These are phyloP conservation scores for Dendrocincla fuliginosa DNA, from an alignment of 2,797 vertebrate species.

Conservation along the genomic window DNA sequence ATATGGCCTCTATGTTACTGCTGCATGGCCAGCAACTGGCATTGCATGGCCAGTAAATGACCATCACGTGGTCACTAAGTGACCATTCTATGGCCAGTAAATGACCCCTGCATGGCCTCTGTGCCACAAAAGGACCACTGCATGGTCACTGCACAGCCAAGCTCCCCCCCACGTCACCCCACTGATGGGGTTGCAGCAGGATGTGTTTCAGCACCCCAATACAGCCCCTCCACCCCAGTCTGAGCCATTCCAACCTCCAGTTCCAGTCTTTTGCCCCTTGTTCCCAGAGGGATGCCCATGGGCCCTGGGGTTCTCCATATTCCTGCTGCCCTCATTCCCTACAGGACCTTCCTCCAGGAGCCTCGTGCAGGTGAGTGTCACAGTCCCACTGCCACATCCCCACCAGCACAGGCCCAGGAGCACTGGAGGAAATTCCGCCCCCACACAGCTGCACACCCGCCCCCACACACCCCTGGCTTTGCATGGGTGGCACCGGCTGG, in stretches of 20 bases:
- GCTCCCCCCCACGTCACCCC: no score
- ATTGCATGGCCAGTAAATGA: fast-evolving
- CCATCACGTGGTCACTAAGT: background rate
- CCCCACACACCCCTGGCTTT: fast-evolving
- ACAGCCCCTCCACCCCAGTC: background rate
- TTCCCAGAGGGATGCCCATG: background rate
- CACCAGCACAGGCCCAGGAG: background rate
- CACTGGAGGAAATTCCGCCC: fast-evolving
- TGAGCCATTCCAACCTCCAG: background rate
- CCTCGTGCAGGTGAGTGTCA: fast-evolving
- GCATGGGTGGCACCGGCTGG: background rate
- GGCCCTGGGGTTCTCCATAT: background rate
- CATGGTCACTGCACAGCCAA: background rate
- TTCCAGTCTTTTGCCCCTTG: fast-evolving
- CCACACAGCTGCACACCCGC: fast-evolving
- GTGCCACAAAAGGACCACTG: background rate
- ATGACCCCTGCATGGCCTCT: no score
- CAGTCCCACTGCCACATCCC: background rate
- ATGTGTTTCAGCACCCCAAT: fast-evolving
- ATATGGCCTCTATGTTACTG: no score
- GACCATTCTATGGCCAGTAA: background rate
- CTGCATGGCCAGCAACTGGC: no score
- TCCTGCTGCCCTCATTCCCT: background rate
- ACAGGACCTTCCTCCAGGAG: fast-evolving
- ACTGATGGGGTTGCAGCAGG: fast-evolving